Evolutionary conservation across 2,888 invertebrate species (phyloP), one percentile per base, ranked within the genome.

Genomic region (Eucera pruinosa): DNA sequence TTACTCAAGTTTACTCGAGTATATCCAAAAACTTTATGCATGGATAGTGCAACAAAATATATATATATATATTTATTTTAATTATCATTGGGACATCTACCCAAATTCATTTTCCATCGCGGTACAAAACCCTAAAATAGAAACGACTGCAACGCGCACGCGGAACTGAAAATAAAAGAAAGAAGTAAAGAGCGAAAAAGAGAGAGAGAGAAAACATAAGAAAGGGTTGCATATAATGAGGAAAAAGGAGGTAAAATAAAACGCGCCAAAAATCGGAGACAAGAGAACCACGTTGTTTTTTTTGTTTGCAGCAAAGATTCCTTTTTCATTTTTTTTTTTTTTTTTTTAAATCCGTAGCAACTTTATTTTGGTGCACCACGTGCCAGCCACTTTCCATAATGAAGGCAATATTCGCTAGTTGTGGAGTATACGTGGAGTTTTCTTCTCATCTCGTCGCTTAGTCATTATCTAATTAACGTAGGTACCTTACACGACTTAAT

Each of bases 331-430:
- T 36, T 20, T 43, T 50, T 33, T 25, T 20, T 54, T 41, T 43
- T 43, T 25, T 50, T 70, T 54, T 60, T 67, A 58, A 36, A 77
- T 81, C 69, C 67, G 81, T 84, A 88, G 87, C 87, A 89, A 89
- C 86, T 90, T 90, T 89, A 90, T 90, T 89, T 89, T 84, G 87
- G 88, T 88, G 89, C 89, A 88, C 89, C 87, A 88, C 85, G 86
- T 87, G 87, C 86, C 89, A 86, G 83, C 84, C 88, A 90, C 86
- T 89, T 87, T 89, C 78, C 87, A 87, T 87, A 89, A 88, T 87
- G 84, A 88, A 90, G 89, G 89, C 90, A 87, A n/a, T 89, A 88
- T 86, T 89, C 85, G 83, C 88, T 89, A 88, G 88, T 84, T 87
- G 3, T 83, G 86, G 85, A 89, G 85, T 87, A 88, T 88, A 89